Conservation (phyloP, 1,140 invertebrate genomes). For the Penaeus chinensis region DNA sequence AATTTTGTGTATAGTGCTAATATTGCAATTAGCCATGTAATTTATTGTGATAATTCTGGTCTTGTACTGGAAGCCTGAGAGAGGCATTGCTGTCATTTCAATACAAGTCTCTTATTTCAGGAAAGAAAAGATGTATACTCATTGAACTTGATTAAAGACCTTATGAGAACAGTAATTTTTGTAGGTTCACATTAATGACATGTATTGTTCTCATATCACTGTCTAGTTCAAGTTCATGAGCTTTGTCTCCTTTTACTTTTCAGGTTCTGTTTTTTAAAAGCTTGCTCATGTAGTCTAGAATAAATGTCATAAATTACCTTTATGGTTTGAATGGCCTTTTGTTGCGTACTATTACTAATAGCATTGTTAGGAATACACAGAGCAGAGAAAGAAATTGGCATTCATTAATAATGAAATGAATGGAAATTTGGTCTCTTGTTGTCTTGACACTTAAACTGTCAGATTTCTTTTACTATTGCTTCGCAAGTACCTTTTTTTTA, state of each 20-base stretch:
- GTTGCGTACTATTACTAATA: too few species aligned
- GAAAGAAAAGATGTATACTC: slow-evolving; percentile 28
- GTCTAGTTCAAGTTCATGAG: slow-evolving; percentile 41
- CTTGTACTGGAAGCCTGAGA: too few species aligned
- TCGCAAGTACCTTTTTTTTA: too few species aligned
- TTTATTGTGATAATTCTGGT: slow-evolving; percentile 29
- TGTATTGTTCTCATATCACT: slow-evolving; percentile 42
- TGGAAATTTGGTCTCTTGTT: too few species aligned
- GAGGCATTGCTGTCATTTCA: not conserved
- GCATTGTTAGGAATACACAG: too few species aligned
- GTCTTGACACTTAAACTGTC: too few species aligned
- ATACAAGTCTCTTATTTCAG: slow-evolving; percentile 48
- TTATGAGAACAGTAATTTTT: slow-evolving; percentile 33
- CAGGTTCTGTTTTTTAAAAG: slow-evolving; percentile 47
- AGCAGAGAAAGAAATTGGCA: too few species aligned
- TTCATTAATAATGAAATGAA: too few species aligned
- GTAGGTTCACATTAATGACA: slow-evolving; percentile 1
- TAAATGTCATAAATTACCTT: slow-evolving; percentile 32
- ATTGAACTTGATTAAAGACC: slow-evolving; percentile 39
- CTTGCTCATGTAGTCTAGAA: slow-evolving; percentile 55
- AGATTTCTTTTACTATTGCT: too few species aligned
- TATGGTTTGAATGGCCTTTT: not conserved
- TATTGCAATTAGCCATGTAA: slow-evolving; percentile 36
- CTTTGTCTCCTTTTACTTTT: slow-evolving; percentile 40
- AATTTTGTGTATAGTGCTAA: slow-evolving; percentile 31